Percentiles rank a stretch among this genome's conserved stretches.
Evolutionary conservation across 2,113 vertebrate genomes (phyloP).

Genomic region (Galeopterus variegatus): DNA sequence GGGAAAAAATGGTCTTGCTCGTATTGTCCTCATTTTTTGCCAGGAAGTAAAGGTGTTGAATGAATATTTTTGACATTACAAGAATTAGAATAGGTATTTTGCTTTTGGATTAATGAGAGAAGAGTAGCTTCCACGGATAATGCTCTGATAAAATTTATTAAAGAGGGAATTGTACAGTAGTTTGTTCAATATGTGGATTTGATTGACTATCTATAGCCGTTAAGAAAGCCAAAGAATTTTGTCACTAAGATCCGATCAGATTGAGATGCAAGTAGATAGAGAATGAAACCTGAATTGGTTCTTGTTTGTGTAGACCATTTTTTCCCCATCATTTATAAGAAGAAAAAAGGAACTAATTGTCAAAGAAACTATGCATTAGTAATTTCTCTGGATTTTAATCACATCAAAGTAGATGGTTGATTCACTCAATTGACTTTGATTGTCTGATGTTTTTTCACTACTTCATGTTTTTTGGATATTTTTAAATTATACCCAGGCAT

Average conservation of each 20-base stretch:
- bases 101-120: not conserved
- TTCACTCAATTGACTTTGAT: constrained; percentile 36
- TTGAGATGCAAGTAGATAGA: not conserved
- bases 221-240: not conserved
- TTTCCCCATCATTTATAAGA: constrained; percentile 35
- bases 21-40: not conserved
- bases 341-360: constrained; percentile 40
- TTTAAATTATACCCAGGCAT: not conserved
- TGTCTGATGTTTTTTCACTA: not conserved
- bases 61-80: constrained; percentile 26
- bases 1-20: not conserved
- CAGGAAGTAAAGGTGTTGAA: not conserved
- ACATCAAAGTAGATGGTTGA: not conserved
- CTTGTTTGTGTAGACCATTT: constrained; percentile 31
- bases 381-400: constrained; percentile 61
- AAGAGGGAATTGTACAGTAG: not conserved
- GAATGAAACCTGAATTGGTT: constrained; percentile 30
- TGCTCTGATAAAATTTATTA: not conserved
- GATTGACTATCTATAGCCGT: not conserved
- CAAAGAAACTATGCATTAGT: constrained; percentile 31
- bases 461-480: not conserved
- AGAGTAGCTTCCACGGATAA: not conserved
- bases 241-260: constrained; percentile 47
- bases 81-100: constrained; percentile 50
- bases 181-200: constrained; percentile 16